phyloP scores from a whole-genome alignment of 2,113 vertebrate species.

The Scytalopus superciliaris region DNA sequence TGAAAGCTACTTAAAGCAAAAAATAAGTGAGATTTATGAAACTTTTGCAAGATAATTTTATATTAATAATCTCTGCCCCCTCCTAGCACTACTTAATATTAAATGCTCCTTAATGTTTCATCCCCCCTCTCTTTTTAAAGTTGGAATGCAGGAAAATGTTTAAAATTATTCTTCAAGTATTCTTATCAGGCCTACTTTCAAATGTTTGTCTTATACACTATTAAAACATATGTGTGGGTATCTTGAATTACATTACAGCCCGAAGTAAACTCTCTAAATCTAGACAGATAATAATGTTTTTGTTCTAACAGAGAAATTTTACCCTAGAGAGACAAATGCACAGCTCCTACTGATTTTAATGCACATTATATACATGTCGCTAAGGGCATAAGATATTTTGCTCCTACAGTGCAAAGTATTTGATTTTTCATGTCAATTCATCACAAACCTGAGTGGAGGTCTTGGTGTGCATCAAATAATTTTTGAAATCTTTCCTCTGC shows the following conservation, averaged over 20 bases:
- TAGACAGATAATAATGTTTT: neutral
- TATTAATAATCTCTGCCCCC: neutral
- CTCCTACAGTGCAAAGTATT: conserved; percentile 25
- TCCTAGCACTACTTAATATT: neutral
- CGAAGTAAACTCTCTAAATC: conserved; percentile 36
- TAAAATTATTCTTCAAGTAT: neutral
- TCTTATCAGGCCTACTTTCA: conserved; percentile 1
- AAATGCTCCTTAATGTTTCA: neutral
- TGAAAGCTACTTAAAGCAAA: neutral
- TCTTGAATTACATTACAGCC: conserved; percentile 1
- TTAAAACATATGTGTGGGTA: neutral
- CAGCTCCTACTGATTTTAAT: conserved; percentile 24
- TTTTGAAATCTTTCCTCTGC: conserved; percentile 88
- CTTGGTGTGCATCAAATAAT: conserved; percentile 89
- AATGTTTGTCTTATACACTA: conserved; percentile 4
- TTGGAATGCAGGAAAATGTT: neutral
- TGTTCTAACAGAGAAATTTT: conserved; percentile 28
- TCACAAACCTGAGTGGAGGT: conserved; percentile 90
- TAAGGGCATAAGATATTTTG: conserved; percentile 3
- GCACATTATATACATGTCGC: neutral
- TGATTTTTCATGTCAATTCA: conserved; percentile 15
- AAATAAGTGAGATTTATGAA: neutral
- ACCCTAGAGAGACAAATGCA: conserved; percentile 36
- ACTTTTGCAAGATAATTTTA: neutral
- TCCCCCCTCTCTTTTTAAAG: neutral